These are phyloP conservation scores for Plectrocnemia conspersa DNA, from an alignment of 1,140 invertebrate genomes.

Conservation along the genomic window DNA sequence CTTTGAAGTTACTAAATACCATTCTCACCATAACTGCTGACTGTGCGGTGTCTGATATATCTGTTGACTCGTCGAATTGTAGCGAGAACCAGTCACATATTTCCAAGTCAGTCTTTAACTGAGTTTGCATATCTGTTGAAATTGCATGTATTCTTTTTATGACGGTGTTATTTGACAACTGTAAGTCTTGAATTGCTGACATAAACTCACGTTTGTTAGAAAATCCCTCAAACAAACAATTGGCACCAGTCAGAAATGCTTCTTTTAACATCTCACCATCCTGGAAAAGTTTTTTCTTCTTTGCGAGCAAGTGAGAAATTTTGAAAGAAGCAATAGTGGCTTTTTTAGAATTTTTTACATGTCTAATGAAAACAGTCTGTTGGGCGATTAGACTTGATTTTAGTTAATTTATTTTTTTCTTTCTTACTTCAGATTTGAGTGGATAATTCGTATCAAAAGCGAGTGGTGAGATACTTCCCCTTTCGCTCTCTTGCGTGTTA, in stretches of 20 bases:
- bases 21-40: constrained; percentile 23
- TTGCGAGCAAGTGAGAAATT: too few species aligned
- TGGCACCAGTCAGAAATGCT: constrained; percentile 4
- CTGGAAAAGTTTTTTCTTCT: constrained; percentile 23
- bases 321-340: too few species aligned
- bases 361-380: too few species aligned
- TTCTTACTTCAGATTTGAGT: too few species aligned
- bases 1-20: constrained; percentile 27
- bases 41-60: constrained; percentile 19
- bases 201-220: constrained; percentile 13
- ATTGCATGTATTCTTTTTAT: constrained; percentile 12
- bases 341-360: too few species aligned
- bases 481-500: too few species aligned
- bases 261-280: constrained; percentile 25
- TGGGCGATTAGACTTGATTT: too few species aligned
- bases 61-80: constrained; percentile 23
- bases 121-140: constrained; percentile 10
- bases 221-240: constrained; percentile 11
- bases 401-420: too few species aligned
- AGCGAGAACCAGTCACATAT: constrained; percentile 19
- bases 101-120: constrained; percentile 18
- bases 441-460: too few species aligned
- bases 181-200: constrained; percentile 25
- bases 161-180: constrained; percentile 21
- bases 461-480: too few species aligned